A percentile compares a stretch with the other conserved stretches of the same genome.
These are phyloP conservation scores for Gobionotothen gibberifrons DNA, from an alignment of 2,797 vertebrate species.

Conservation along the genomic window DNA sequence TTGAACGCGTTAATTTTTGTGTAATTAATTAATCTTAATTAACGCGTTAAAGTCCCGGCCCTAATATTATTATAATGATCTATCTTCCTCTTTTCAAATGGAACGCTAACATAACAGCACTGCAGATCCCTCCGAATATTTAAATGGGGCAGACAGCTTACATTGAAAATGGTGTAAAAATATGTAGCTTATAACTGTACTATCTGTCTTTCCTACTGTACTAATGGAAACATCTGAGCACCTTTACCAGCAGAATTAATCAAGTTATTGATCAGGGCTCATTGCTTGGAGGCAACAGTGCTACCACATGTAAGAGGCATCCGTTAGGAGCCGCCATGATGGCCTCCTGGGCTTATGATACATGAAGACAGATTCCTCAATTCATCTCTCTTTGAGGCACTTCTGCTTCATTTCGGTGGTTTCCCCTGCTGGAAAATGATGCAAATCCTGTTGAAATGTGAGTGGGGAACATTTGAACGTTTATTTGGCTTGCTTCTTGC, in stretches of 20 bases:
- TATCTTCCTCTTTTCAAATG: background rate
- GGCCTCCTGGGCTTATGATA: constrained; percentile 35
- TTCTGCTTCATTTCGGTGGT: background rate
- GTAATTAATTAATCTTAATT: too few relatives aligned
- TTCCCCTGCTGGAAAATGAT: constrained; percentile 2
- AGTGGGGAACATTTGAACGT: constrained; percentile 11
- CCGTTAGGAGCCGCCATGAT: constrained; percentile 13
- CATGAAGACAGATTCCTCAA: constrained; percentile 18
- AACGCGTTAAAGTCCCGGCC: too few relatives aligned
- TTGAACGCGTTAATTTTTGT: too few relatives aligned
- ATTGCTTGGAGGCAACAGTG: constrained; percentile 27
- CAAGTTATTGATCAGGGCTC: constrained; percentile 39
- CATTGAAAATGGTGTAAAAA: background rate
- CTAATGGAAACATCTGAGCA: constrained; percentile 10
- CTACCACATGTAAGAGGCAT: constrained; percentile 26
- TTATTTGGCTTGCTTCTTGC: constrained; percentile 30
- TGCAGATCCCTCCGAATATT: background rate
- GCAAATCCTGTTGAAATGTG: background rate
- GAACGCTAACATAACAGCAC: background rate
- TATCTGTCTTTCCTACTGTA: background rate
- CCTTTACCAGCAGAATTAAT: constrained; percentile 35
- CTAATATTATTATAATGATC: too few relatives aligned
- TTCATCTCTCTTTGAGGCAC: constrained; percentile 6
- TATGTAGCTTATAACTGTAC: background rate
- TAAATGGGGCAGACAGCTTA: background rate